These are phyloP conservation scores for Autographa pulchrina DNA, from an alignment of 2,888 invertebrate genomes.

Conservation along the genomic window DNA sequence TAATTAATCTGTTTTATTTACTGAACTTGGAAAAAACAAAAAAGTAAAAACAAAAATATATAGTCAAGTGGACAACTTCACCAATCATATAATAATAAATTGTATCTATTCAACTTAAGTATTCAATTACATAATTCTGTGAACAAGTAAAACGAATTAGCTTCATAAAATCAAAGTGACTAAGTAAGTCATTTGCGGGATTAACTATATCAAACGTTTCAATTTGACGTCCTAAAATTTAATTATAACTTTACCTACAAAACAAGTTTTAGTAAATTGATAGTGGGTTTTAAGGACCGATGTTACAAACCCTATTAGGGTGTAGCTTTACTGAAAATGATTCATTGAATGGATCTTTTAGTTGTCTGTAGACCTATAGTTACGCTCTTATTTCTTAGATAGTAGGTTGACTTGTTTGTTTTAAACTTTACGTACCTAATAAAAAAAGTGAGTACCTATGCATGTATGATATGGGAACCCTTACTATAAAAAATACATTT, in stretches of 20 bases:
- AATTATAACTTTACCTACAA: slow-evolving; percentile 51
- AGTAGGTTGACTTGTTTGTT: background rate
- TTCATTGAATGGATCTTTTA: slow-evolving; percentile 15
- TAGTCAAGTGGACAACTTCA: background rate
- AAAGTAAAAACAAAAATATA: too few species aligned
- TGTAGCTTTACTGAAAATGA: slow-evolving; percentile 20
- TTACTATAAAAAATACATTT: too few species aligned
- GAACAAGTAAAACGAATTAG: slow-evolving; percentile 18
- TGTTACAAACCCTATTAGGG: slow-evolving; percentile 48
- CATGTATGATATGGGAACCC: too few species aligned
- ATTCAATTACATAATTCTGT: background rate
- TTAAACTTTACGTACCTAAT: too few species aligned
- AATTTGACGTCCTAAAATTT: slow-evolving; percentile 52
- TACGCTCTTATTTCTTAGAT: background rate
- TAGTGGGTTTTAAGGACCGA: slow-evolving; percentile 35
- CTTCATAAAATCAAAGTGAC: slow-evolving; percentile 33
- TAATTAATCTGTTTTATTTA: too few species aligned
- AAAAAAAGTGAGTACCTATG: too few species aligned
- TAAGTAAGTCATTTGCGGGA: slow-evolving; percentile 17
- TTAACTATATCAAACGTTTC: slow-evolving; percentile 49
- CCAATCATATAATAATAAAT: background rate
- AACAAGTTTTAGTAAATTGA: slow-evolving; percentile 49
- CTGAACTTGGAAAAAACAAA: too few species aligned
- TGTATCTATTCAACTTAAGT: background rate
- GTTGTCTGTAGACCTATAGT: background rate